Evolutionary conservation across 1,140 invertebrate genomes (phyloP).

Genomic region (Ostrea edulis): DNA sequence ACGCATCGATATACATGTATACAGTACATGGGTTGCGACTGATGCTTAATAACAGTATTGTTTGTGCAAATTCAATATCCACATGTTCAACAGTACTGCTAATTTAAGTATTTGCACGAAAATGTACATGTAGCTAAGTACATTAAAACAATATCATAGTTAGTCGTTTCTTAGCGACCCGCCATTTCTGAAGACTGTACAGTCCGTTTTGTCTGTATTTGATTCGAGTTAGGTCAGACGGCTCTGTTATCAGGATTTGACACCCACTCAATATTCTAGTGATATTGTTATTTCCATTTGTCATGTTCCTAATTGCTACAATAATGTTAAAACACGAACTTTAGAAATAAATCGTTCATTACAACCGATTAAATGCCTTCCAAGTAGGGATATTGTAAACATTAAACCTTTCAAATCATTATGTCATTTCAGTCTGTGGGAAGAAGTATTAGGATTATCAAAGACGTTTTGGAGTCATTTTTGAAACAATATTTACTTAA

Average conservation of each 20-base stretch:
- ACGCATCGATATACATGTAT: too few relatives aligned
- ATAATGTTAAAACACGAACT: neutral
- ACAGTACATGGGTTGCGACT: too few relatives aligned
- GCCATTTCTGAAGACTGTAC: too few relatives aligned
- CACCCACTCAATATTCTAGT: neutral
- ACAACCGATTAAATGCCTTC: neutral
- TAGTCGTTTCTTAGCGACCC: too few relatives aligned
- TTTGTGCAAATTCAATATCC: too few relatives aligned
- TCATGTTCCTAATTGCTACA: neutral
- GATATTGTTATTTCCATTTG: neutral
- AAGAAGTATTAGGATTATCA: neutral
- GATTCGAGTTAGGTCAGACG: neutral
- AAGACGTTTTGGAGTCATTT: conserved; percentile 32
- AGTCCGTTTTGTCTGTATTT: too few relatives aligned
- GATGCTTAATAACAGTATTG: too few relatives aligned
- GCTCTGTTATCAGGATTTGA: neutral
- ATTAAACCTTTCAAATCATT: conserved; percentile 18
- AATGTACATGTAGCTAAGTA: too few relatives aligned
- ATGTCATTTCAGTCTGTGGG: neutral
- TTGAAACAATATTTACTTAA: conserved; percentile 36
- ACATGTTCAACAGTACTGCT: too few relatives aligned
- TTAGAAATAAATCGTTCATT: neutral
- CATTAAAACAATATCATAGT: too few relatives aligned
- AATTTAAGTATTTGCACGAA: too few relatives aligned
- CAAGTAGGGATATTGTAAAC: neutral